Base-by-base conservation (phyloP, 2,797 vertebrate species). In the Danio jaintianensis region DNA sequence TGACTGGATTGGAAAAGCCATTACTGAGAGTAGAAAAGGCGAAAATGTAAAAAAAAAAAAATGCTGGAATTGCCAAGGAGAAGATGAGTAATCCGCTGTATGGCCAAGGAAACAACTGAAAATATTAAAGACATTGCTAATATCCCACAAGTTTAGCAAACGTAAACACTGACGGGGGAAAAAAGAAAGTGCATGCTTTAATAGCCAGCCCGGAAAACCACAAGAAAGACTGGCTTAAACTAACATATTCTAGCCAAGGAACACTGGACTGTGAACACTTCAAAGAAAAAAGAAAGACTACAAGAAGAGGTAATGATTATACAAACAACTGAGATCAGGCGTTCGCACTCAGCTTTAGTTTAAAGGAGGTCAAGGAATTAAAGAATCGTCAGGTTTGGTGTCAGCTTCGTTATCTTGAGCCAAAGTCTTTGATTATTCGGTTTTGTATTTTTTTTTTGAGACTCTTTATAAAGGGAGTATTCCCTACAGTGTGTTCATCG, bases 1-100 rank as follows among this genome's bases (percentile, higher is more conserved):
- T 81, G 84, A 66, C 78, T 78, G 76, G 69, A 69, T 84, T 85
- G 72, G 84, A 87, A 86, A 88, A 89, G 84, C 64, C 80, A 83
- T 87, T 84, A 82, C 74, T 56, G 59, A 75, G 29, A 76, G 66
- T 29, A 68, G 75, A 81, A 82, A 83, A 79, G 55, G 55, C 38
- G 50, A 58, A 75, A 42, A 68, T 12, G 29, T 36, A 68, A 69
- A 55, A 74, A 16, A 16, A 36, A 16, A 45, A 47, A 78, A 70
- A 66, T 38, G 38, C 53, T 71, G 61, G 55, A 61, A 79, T 75
- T 80, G 71, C 79, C 59, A 87, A 70, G 79, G 74, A 80, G 81
- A 72, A 75, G 64, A 84, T 80, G 80, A 85, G 50, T 82, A 85
- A 87, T 80, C 63, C 48, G 47, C 67, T 67, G 42, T 47, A 78